Evolutionary conservation across 2,113 vertebrate species (phyloP), one percentile per base, ranked within the genome.

Genomic region (Rhea pennata): DNA sequence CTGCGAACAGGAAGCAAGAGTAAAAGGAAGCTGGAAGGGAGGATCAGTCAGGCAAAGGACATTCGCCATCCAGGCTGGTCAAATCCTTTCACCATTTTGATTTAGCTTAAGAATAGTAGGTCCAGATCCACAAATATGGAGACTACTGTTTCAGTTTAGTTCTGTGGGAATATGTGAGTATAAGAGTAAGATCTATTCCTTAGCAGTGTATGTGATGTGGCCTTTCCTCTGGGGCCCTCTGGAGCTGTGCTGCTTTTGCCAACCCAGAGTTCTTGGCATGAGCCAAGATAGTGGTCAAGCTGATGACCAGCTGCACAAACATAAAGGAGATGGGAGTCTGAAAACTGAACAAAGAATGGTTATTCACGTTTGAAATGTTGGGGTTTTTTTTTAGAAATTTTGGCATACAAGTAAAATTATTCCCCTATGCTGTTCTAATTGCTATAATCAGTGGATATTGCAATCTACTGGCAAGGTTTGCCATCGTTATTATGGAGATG

Each of bases 401-500:
- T 80, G 44, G 6, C 46, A 50, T 51, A 50, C 50, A 65, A 76
- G 83, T 95, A 3, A 48, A 64, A 82, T 85, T 90, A 77, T 88
- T 94, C 78, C 69, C 23, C 44, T 91, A 27, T 51, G 74, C 39
- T 79, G 48, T 14, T 86, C 29, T 93, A 91, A 92, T 90, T 75
- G 84, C 86, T 95, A 15, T 81, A 89, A 94, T 93, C 90, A 88
- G 44, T 72, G 66, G 76, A 85, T 90, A 96, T 82, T 76, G 59
- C 59, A 80, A 4, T 86, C 76, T 94, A 23, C 73, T 84, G 69
- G 27, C 81, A 88, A 62, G 72, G 39, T 74, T 90, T 84, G 31
- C 67, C 79, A 44, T 85, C 50, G 76, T 93, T 88, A 61, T 82
- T 94, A 90, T 96, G 93, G 75, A 95, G 83, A 94, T 88, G 16